Evolutionary conservation across 1,140 invertebrate species (phyloP), one percentile per base, ranked within the genome.

Genomic region (Pectinophora gossypiella): DNA sequence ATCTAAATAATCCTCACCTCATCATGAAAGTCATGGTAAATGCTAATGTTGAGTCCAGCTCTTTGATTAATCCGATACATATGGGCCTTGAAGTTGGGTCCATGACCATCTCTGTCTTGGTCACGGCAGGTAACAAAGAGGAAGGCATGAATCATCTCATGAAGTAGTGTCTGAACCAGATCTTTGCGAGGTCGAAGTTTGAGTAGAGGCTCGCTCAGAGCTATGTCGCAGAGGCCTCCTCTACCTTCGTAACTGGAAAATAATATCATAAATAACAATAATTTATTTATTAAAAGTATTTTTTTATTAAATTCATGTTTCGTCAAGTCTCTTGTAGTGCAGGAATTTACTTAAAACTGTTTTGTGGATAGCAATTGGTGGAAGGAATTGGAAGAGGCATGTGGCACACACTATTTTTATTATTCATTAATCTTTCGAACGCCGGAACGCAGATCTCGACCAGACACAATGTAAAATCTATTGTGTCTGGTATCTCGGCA

Each of bases 141-240:
- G 80, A 93, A 99, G 0, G 97, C 98, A 87, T 99, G 98, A 55
- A 99, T 99, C 98, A 99, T 99, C 89, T 99, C 98, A 88, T 99
- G 98, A 89, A 99, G 82, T n/a, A 99, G 87, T 0, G 98, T 99
- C 88, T 99, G 96, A 0, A 99, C 91, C 0, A 99, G 83, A 88
- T 99, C 97, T 80, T 97, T 98, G 48, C 98, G 90, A 2, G 97
- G 95, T 46, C 98, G 88, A 2, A 99, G 80, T 86, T 97, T 97
- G 0, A 99, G 85, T 10, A 99, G 85, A 0, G 98, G 97, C 70
- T 93, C 92, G 82, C 97, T 99, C 2, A 99, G 80, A 3, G 93
- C 90, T 42, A 97, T 95, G 7, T 93, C 92, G 69, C 97, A 97
- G 12, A 95, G 85, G 15, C 95, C 94, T 54, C 90, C 91, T 65